Evolutionary conservation across 2,113 vertebrate genomes (phyloP), one percentile per base, ranked within the genome.

Genomic region (Callionymus lyra): DNA sequence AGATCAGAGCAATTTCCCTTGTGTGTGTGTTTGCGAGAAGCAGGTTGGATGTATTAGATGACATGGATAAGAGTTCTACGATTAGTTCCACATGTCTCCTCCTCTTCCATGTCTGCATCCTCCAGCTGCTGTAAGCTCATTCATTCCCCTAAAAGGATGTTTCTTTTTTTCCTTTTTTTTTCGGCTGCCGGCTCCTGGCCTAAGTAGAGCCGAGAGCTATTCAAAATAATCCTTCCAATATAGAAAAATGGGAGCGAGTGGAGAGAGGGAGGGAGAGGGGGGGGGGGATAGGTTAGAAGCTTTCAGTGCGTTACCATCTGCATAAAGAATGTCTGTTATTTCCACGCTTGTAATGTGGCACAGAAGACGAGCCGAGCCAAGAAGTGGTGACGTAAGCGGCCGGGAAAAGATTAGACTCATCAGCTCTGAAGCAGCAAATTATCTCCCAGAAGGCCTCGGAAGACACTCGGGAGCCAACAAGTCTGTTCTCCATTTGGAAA

Each of bases 261-360:
- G 63, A n/a, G n/a, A n/a, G 50, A 56, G 53, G 31, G 42, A 47
- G 47, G 44, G 58, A 53, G 44, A 63, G 62, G 50, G 51, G 53
- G 68, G 56, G 59, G 56, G 35, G n/a, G n/a, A n/a, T n/a, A 43
- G 41, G 59, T 61, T 69, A 65, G 47, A 17, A 12, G 46, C 49
- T 62, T 58, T 75, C 65, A 68, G 66, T 9, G 0, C 52, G 77
- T 83, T 70, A 77, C 72, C 65, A 65, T 72, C 65, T 70, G 77
- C 53, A 46, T 40, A 47, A 69, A 71, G 77, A 81, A 82, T 79
- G 70, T 41, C 50, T 73, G 64, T 60, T 66, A 77, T 80, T 80
- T 81, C 68, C 72, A 81, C 67, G 73, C 74, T 67, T 66, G 53
- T 60, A 57, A 78, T 70, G 59, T 68, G 70, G 75, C 69, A 65